Conservation (phyloP, 2,888 invertebrate genomes). For the Alitta virens region DNA sequence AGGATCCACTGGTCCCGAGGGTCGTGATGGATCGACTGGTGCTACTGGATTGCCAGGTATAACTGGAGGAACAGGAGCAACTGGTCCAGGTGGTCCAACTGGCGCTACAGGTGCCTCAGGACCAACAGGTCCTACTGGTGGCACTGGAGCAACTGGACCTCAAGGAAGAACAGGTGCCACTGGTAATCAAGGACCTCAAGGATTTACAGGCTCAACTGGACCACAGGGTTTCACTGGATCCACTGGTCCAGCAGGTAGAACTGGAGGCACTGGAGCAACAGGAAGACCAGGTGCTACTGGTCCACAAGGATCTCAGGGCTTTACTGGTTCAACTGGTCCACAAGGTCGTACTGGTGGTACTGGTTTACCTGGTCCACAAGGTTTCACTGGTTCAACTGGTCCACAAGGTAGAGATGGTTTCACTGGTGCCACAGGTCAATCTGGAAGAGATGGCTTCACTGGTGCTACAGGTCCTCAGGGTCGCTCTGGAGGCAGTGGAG, state of each 20-base stretch:
- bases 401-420: conserved; percentile 11
- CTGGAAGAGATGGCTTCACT: conserved; percentile 9
- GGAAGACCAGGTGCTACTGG: conserved; percentile 4
- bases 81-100: conserved; percentile 9
- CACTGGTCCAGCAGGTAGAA: conserved; percentile 9
- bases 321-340: conserved; percentile 15
- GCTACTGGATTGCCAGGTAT: not conserved
- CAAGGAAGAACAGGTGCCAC: conserved; percentile 8
- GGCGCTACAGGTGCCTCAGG: conserved; percentile 1
- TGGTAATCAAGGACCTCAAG: not conserved
- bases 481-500: conserved; percentile 61
- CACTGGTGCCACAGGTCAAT: conserved; percentile 12
- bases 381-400: conserved; percentile 12
- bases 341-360: conserved; percentile 15
- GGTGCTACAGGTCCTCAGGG: conserved; percentile 13
- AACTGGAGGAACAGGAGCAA: conserved; percentile 1
- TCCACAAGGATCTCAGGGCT: not conserved
- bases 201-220: conserved; percentile 5
- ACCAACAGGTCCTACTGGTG: conserved; percentile 1
- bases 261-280: conserved; percentile 9
- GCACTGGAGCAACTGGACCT: conserved; percentile 11
- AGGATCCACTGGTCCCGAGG: conserved; percentile 4
- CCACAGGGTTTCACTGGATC: conserved; percentile 6
- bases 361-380: conserved; percentile 61
- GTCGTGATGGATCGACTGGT: not conserved